phyloP scores from a whole-genome alignment of 1,140 invertebrate genomes.

The Drosophila novamexicana region DNA sequence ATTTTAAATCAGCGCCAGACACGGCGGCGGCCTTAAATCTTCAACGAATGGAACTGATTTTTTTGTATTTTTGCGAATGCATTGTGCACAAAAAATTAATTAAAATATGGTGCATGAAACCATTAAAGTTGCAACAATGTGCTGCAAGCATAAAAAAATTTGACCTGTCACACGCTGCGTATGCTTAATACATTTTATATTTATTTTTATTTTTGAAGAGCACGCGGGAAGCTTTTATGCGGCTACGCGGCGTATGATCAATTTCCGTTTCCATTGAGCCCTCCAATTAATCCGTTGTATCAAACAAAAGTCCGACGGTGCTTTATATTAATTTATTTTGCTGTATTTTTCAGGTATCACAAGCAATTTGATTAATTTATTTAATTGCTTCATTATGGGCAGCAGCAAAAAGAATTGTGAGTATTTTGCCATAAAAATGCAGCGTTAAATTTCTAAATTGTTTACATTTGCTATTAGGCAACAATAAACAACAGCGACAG shows the following conservation, averaged over 20 bases:
- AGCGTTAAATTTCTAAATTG: conserved; percentile 82
- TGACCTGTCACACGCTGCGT: conserved; percentile 37
- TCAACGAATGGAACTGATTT: background rate
- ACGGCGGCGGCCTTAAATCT: conserved; percentile 31
- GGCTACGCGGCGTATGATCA: conserved; percentile 42
- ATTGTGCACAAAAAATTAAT: conserved; percentile 62
- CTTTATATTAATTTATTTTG: background rate
- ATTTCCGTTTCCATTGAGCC: conserved; percentile 51
- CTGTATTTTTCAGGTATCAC: conserved; percentile 7
- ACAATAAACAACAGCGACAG: conserved; percentile 42
- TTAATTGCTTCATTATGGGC: conserved; percentile 52
- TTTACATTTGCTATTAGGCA: conserved; percentile 75
- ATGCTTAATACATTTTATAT: conserved; percentile 29
- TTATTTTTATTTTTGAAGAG: background rate
- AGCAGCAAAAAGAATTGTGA: conserved; percentile 11
- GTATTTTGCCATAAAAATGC: conserved; percentile 58
- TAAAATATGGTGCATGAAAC: conserved; percentile 72
- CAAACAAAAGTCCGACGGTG: conserved; percentile 6
- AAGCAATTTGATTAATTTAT: conserved; percentile 46
- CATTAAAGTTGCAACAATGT: conserved; percentile 59
- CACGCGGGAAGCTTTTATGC: conserved; percentile 8
- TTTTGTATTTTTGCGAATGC: conserved; percentile 19
- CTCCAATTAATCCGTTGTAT: conserved; percentile 32
- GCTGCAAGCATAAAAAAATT: conserved; percentile 15
- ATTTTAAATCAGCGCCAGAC: conserved; percentile 63